Base-by-base conservation (phyloP, 2,113 vertebrate genomes). In the Morone chrysops region DNA sequence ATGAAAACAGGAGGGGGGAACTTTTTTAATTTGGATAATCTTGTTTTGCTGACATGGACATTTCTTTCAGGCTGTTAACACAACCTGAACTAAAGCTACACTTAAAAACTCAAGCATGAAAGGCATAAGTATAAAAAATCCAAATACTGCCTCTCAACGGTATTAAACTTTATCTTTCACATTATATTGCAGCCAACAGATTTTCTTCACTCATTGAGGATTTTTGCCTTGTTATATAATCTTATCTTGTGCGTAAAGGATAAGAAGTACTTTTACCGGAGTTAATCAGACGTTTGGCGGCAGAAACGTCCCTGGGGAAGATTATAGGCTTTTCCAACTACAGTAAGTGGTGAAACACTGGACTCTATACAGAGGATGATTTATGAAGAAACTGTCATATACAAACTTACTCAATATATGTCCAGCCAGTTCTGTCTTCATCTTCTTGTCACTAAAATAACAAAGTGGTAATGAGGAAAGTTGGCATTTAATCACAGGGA, bases 21-120 rank as follows among this genome's bases (percentile, higher is more conserved):
- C 3, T 53, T 53, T 75, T 82, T 66, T 41, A 36, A 61, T 78
- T 78, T 71, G 36, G 4, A 11, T 51, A 47, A 80, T 73, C 72
- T 80, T 43, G 63, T 77, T 73, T 65, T 38, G 68, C 68, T 59
- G 68, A 82, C 25, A 41, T 67, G 57, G 56, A 70, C 31, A 50
- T 77, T 80, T 73, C 36, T 25, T 36, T 31, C 3, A 0, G 18
- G 14, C 22, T 43, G 38, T 65, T 41, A 56, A 78, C 8, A 50
- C 6, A 70, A 60, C 20, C n/a, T 71, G 4, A 65, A 62, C 2
- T 22, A 8, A 41, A 74, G n/a, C 43, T 59, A 13, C 47, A n/a
- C 48, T 16, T 18, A 60, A 56, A 41, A 45, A 51, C 22, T 50
- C 5, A n/a, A 51, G 40, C 22, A 48, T 48, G 12, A 66, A 56